A percentile compares a stretch with the other conserved stretches of the same genome.
Evolutionary conservation across 1,140 invertebrate genomes (phyloP).

Genomic region (Scaptomyza graminum): DNA sequence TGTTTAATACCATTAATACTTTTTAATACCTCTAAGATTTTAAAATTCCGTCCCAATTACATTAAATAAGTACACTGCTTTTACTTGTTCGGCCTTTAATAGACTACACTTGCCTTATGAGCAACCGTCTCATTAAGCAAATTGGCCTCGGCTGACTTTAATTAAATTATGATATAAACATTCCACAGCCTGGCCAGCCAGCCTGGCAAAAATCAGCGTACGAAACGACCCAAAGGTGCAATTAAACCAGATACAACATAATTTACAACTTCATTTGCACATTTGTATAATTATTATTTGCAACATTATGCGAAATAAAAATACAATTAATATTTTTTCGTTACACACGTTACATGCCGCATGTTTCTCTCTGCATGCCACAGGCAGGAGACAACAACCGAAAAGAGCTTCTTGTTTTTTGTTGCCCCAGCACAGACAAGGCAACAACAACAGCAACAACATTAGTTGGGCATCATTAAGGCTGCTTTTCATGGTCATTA

Average conservation of each 20-base stretch:
- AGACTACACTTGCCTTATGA: not conserved
- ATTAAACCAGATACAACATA: conserved; percentile 80
- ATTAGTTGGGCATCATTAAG: conserved; percentile 84
- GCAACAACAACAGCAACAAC: conserved; percentile 61
- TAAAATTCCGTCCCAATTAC: too few species aligned
- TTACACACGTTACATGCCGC: conserved; percentile 53
- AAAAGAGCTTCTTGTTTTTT: conserved; percentile 8
- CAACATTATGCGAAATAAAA: conserved; percentile 82
- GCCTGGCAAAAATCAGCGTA: conserved; percentile 44
- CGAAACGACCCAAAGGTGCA: conserved; percentile 58
- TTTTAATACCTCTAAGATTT: too few species aligned
- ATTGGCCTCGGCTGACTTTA: conserved; percentile 11
- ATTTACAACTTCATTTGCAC: conserved; percentile 84
- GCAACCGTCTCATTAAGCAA: not conserved
- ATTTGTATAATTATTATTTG: conserved; percentile 83
- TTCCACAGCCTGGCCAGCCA: not conserved
- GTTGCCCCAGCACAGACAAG: conserved; percentile 32
- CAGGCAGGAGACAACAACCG: not conserved
- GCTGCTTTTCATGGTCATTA: conserved; percentile 84
- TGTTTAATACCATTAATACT: too few species aligned
- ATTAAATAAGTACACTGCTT: not conserved
- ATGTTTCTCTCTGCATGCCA: conserved; percentile 7
- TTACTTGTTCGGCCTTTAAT: not conserved
- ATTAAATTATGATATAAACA: conserved; percentile 21
- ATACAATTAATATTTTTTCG: conserved; percentile 79